A percentile compares a stretch with the other conserved stretches of the same genome.
Conservation (phyloP, 2,888 invertebrate genomes). For the Hemicrepidius hirtus region DNA sequence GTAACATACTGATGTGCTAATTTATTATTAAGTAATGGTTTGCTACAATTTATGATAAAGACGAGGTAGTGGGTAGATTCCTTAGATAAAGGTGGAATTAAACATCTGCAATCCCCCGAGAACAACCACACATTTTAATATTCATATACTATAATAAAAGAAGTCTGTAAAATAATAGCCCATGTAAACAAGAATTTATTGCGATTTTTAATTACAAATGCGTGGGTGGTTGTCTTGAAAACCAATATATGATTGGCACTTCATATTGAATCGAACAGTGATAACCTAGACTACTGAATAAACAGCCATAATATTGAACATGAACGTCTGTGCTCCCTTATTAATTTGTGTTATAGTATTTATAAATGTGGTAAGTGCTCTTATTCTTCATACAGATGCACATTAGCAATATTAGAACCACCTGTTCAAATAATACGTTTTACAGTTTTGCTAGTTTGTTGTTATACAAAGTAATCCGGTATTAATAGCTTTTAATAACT, state of each 20-base stretch:
- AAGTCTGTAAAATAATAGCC: slow-evolving; percentile 38
- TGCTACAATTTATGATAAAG: slow-evolving; percentile 19
- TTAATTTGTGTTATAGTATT: slow-evolving; percentile 15
- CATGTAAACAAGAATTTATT: slow-evolving; percentile 36
- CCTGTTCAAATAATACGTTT: no score
- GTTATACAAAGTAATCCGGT: no score
- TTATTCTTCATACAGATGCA: not conserved
- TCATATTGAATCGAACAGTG: slow-evolving; percentile 22
- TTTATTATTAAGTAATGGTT: not conserved
- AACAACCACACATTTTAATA: slow-evolving; percentile 28
- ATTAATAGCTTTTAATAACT: no score
- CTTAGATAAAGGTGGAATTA: slow-evolving; percentile 27
- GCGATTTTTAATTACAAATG: slow-evolving; percentile 38
- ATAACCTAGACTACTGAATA: slow-evolving; percentile 25
- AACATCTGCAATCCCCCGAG: slow-evolving; percentile 21
- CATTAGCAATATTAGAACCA: no score
- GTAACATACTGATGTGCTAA: no score
- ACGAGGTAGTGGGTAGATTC: slow-evolving; percentile 7
- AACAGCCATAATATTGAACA: slow-evolving; percentile 20
- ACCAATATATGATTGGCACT: slow-evolving; percentile 40
- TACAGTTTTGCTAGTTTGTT: no score
- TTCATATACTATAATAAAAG: slow-evolving; percentile 35
- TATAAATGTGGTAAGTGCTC: slow-evolving; percentile 9
- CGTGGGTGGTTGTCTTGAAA: slow-evolving; percentile 30
- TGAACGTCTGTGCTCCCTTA: slow-evolving; percentile 17